Percentiles rank a stretch among this genome's conserved stretches.
phyloP scores from a whole-genome alignment of 2,888 invertebrate species.

The Anoncus sp. region DNA sequence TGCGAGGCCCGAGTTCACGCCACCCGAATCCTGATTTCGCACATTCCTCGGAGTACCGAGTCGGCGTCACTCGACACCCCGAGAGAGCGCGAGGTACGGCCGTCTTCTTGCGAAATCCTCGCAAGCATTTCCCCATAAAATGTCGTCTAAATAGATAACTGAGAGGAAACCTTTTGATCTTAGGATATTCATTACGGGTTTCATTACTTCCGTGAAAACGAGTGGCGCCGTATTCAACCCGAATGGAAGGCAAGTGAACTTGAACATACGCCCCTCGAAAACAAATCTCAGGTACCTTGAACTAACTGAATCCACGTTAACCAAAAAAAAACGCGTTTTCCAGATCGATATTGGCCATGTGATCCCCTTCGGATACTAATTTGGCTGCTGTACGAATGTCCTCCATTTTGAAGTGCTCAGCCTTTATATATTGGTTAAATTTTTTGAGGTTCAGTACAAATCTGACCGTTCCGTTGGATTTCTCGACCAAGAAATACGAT shows the following conservation, averaged over 20 bases:
- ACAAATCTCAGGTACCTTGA: slow-evolving; percentile 37
- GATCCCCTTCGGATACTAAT: not conserved
- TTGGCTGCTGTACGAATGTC: slow-evolving; percentile 64
- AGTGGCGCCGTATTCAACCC: slow-evolving; percentile 22
- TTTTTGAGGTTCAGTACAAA: slow-evolving; percentile 68
- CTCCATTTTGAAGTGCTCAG: too few relatives aligned
- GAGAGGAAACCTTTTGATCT: not conserved
- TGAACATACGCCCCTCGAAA: slow-evolving; percentile 16
- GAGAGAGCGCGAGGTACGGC: too few relatives aligned
- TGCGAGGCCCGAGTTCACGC: too few relatives aligned
- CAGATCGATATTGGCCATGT: slow-evolving; percentile 16
- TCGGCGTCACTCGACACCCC: too few relatives aligned
- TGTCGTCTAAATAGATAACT: slow-evolving; percentile 28
- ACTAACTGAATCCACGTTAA: not conserved
- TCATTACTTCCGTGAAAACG: slow-evolving; percentile 26
- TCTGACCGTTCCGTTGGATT: slow-evolving; percentile 60
- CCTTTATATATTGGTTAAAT: slow-evolving; percentile 65
- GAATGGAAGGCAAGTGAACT: slow-evolving; percentile 30
- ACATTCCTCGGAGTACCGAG: too few relatives aligned
- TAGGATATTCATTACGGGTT: too few relatives aligned
- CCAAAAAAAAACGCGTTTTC: slow-evolving; percentile 38
- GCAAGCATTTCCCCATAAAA: too few relatives aligned
- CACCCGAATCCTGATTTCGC: too few relatives aligned
- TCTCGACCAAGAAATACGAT: slow-evolving; percentile 56
- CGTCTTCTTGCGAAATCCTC: too few relatives aligned